Evolutionary conservation across 1,140 invertebrate species (phyloP), one percentile per base, ranked within the genome.

Genomic region (Heterodera carotae): DNA sequence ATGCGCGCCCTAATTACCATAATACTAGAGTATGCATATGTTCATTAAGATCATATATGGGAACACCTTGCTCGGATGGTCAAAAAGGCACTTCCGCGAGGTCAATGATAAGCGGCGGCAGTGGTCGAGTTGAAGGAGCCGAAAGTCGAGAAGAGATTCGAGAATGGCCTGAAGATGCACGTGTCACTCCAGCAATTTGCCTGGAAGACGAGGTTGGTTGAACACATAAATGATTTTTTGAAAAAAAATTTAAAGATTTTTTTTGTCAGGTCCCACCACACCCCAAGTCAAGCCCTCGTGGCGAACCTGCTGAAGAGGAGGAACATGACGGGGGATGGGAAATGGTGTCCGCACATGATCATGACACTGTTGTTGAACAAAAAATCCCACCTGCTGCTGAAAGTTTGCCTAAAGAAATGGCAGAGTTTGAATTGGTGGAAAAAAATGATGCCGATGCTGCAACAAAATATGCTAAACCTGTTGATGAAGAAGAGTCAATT

Each of bases 391-490:
- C 39, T 18, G 15, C 12, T 15, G 22, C 22, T 22, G 15, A 56
- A 22, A 18, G 48, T 18, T 22, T 5, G 48, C 39, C 39, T 8
- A 56, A 18, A 22, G 48, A 56, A 22, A n/a, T 18, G 15, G 48
- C 22, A 5, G 48, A 56, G 5, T 4, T 56, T 56, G 43, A 59
- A 72, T 8, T 25, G 29, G 60, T 8, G 10, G 33, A 56, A 56
- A 27, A 15, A 76, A 25, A n/a, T 12, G n/a, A 68, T 56, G 68
- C 39, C 8, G 56, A 82, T 83, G 76, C 22, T 36, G 62, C 10
- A 31, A 10, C 25, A 73, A 15, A 73, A 3, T 10, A 69, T 25
- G 25, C 12, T 71, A n/a, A 73, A 66, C 64, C n/a, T n/a, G n/a
- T n/a, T n/a, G n/a, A n/a, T n/a, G n/a, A n/a, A n/a, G n/a, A n/a